Evolutionary conservation across 2,113 vertebrate species (phyloP).

Genomic region (Silurus glanis): DNA sequence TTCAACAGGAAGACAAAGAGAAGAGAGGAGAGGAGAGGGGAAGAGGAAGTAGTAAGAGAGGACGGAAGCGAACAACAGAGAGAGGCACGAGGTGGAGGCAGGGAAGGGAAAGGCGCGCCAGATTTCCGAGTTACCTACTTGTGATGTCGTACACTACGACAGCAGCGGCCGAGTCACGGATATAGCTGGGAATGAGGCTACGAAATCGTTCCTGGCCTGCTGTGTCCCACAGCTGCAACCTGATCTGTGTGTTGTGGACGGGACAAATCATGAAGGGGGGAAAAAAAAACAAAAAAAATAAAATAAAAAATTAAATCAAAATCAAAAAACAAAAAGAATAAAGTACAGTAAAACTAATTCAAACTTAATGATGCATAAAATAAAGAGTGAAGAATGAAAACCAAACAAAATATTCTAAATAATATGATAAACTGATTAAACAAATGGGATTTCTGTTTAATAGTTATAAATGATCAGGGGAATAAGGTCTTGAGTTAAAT

Average conservation of each 20-base stretch:
- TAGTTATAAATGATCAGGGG: neutral
- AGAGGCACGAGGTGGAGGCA: slow-evolving; percentile 75
- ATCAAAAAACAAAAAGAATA: slow-evolving; percentile 51
- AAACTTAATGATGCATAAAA: slow-evolving; percentile 45
- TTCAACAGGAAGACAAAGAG: slow-evolving; percentile 62
- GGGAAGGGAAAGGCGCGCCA: slow-evolving; percentile 60
- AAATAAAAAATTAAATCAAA: slow-evolving; percentile 42
- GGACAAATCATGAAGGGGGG: slow-evolving; percentile 65
- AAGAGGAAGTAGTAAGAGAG: slow-evolving; percentile 37
- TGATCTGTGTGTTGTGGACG: slow-evolving; percentile 83
- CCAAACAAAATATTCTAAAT: neutral
- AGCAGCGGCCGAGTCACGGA: slow-evolving; percentile 96
- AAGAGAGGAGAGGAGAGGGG: slow-evolving; percentile 43
- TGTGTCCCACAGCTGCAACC: slow-evolving; percentile 99
- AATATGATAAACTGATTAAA: slow-evolving; percentile 43
- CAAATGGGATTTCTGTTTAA: neutral
- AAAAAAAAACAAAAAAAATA: slow-evolving; percentile 61
- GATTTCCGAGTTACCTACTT: slow-evolving; percentile 84
- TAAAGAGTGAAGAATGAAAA: slow-evolving; percentile 10
- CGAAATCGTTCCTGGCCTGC: slow-evolving; percentile 98
- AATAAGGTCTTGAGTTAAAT: slow-evolving; percentile 50
- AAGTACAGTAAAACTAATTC: slow-evolving; percentile 48
- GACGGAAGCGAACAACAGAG: slow-evolving; percentile 26
- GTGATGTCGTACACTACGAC: slow-evolving; percentile 99
- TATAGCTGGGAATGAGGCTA: slow-evolving; percentile 99